Percentiles rank a stretch among this genome's conserved stretches.
phyloP scores from a whole-genome alignment of 2,888 invertebrate genomes.

The Acanthosepion lycidas region DNA sequence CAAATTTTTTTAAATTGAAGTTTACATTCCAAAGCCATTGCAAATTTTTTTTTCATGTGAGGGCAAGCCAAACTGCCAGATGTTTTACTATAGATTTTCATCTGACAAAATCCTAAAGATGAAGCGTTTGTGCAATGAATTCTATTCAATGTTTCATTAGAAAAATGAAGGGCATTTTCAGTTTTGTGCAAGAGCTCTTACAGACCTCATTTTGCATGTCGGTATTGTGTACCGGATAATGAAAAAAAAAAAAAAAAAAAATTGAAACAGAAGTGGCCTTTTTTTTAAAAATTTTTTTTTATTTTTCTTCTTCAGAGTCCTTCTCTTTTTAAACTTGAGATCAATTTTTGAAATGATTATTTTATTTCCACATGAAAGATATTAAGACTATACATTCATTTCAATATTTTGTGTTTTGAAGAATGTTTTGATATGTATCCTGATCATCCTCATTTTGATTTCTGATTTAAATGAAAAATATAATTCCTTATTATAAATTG shows the following conservation, averaged over 20 bases:
- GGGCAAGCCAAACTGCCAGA: neutral
- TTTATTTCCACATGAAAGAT: neutral
- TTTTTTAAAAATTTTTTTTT: too few relatives aligned
- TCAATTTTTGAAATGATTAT: neutral
- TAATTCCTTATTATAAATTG: neutral
- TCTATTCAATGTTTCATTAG: neutral
- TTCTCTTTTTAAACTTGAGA: neutral
- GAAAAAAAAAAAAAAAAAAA: neutral
- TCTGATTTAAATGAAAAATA: neutral
- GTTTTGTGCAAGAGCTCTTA: neutral
- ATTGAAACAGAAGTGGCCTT: neutral
- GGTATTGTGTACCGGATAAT: neutral
- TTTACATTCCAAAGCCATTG: neutral
- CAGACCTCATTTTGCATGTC: neutral
- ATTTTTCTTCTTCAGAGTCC: neutral
- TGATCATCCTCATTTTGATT: neutral
- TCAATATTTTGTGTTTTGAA: neutral
- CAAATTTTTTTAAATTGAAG: neutral
- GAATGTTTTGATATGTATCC: neutral
- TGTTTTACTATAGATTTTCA: neutral
- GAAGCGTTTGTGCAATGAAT: neutral
- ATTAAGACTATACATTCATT: neutral
- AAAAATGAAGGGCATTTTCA: neutral
- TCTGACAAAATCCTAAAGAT: neutral
- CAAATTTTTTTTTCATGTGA: neutral